Base-by-base conservation (phyloP, 2,888 invertebrate species). In the Masnerella sp. region DNA sequence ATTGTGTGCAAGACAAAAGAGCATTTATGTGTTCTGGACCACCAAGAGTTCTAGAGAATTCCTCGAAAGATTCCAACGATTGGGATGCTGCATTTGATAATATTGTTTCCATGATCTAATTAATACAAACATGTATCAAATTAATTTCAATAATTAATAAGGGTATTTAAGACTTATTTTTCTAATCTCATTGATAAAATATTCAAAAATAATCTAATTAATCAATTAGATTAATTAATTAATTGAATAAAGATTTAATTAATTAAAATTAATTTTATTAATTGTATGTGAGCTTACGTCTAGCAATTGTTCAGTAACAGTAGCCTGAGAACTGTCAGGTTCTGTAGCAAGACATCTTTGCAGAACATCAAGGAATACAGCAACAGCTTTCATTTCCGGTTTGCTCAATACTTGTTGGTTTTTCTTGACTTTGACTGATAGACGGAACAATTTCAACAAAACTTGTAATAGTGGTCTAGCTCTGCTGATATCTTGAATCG, bases 101-200 rank as follows among this genome's bases (percentile, higher is more conserved):
- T 64, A 98, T 94, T 0, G 95, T 95, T 88, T 98, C 98, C 95
- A 98, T 96, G 62, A 98, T 97, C 92, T 94, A 83, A 7, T n/a
- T n/a, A n/a, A n/a, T n/a, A n/a, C n/a, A n/a, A 86, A 38, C n/a
- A n/a, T n/a, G n/a, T n/a, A n/a, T n/a, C n/a, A n/a, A n/a, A n/a
- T n/a, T n/a, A n/a, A n/a, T n/a, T n/a, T n/a, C n/a, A n/a, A n/a
- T n/a, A n/a, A n/a, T n/a, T n/a, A n/a, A n/a, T n/a, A n/a, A n/a
- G n/a, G n/a, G n/a, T n/a, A n/a, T n/a, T n/a, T n/a, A n/a, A n/a
- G n/a, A n/a, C n/a, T n/a, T n/a, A n/a, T n/a, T n/a, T n/a, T n/a
- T n/a, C 22, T 22, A 5, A 22, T 22, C 22, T 5, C 4, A 22
- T 22, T 5, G 3, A 5, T 7, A 7, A 22, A 22, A 5, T 22